These are phyloP conservation scores for Pseudomyrmex flavicornis DNA, from an alignment of 1,140 invertebrate genomes.

Conservation along the genomic window DNA sequence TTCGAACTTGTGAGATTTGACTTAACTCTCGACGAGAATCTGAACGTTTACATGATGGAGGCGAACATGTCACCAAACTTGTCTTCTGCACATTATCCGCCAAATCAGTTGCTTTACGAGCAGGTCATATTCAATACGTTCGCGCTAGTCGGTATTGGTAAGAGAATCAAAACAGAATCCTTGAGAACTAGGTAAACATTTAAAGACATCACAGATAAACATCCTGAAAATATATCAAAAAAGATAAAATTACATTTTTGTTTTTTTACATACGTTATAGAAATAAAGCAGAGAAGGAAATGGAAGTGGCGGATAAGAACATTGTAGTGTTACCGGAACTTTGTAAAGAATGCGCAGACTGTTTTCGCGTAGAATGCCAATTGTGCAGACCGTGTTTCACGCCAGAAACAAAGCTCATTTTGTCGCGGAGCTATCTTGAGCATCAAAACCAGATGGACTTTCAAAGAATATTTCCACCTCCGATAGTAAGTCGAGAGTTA, in stretches of 20 bases:
- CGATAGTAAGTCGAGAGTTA: conserved; percentile 87
- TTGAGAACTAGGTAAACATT: conserved; percentile 81
- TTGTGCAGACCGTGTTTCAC: conserved; percentile 92
- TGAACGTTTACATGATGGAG: conserved; percentile 96
- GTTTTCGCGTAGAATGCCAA: conserved; percentile 89
- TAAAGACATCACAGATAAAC: conserved; percentile 30
- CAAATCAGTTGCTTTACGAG: conserved; percentile 95
- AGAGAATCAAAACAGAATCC: conserved; percentile 82
- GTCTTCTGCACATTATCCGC: conserved; percentile 95
- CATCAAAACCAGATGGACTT: conserved; percentile 92
- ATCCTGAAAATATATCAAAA: conserved; percentile 35
- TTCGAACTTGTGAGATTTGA: conserved; percentile 98
- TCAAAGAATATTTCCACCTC: conserved; percentile 92
- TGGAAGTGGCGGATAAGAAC: conserved; percentile 92
- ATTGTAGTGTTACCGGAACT: conserved; percentile 90
- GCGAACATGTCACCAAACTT: conserved; percentile 99
- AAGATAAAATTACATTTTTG: conserved; percentile 19
- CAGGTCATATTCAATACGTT: conserved; percentile 96
- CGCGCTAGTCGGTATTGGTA: conserved; percentile 91
- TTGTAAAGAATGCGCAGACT: conserved; percentile 89
- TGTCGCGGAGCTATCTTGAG: conserved; percentile 91
- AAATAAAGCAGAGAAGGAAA: conserved; percentile 86
- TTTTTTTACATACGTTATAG: conserved; percentile 67
- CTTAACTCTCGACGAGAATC: conserved; percentile 94
- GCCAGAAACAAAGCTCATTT: conserved; percentile 85